Evolutionary conservation across 2,797 vertebrate species (phyloP).

Genomic region (Hylomyscus alleni): DNA sequence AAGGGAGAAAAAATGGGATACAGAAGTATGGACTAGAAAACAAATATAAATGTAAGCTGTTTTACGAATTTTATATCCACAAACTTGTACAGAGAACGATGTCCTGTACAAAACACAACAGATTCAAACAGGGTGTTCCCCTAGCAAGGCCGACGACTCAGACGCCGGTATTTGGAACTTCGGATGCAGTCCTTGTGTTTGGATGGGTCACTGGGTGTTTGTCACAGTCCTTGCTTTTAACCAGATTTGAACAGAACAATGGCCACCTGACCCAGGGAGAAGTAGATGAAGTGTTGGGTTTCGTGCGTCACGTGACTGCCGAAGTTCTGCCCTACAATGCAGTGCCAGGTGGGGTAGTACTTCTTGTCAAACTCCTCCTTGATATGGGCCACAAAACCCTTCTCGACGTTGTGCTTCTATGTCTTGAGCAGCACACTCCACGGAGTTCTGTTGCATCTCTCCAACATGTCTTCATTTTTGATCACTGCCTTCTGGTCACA

Average conservation of each 20-base stretch:
- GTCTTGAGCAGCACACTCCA: not conserved
- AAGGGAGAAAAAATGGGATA: not conserved
- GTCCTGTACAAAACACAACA: not conserved
- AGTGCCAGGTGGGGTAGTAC: not conserved
- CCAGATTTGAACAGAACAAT: not conserved
- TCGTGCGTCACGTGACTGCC: not conserved
- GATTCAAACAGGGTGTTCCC: not conserved
- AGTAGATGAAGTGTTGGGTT: not conserved
- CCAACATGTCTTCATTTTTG: not conserved
- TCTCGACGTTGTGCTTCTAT: not conserved
- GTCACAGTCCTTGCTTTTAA: not conserved
- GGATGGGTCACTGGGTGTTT: not conserved
- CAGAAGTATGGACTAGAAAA: not conserved
- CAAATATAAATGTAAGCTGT: not conserved
- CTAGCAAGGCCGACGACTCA: not conserved
- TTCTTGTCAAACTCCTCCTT: not conserved
- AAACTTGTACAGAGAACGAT: not conserved
- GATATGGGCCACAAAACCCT: not conserved
- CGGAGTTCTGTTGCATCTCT: not conserved
- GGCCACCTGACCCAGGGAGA: not conserved
- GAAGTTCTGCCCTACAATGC: not conserved
- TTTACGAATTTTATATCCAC: not conserved
- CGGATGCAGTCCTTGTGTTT: not conserved
- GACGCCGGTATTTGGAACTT: not conserved
- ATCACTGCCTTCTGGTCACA: not conserved